Evolutionary conservation across 2,113 vertebrate species (phyloP), one percentile per base, ranked within the genome.

Genomic region (Halichoerus grypus): DNA sequence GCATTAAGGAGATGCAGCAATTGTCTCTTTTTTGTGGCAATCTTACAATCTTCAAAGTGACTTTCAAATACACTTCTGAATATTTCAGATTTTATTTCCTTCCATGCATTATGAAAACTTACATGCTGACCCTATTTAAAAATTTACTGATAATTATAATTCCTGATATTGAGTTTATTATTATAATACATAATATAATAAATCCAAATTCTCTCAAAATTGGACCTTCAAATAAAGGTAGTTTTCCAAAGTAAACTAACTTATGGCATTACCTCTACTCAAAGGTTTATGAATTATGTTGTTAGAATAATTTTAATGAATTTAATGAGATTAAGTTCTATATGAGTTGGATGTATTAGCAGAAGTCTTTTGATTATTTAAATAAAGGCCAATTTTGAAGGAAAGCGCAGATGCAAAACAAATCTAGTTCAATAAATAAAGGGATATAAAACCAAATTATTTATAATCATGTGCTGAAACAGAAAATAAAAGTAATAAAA

Each of bases 361-460:
- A 77, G 67, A 97, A 93, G 57, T 5, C 61, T 82, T 82, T 90
- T 89, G n/a, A 81, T 71, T 97, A 96, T 74, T 92, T 95, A 96
- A 67, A 61, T 74, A 85, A 89, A 90, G 11, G 14, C 22, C 11
- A 42, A 26, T 33, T 91, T 74, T 93, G 81, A 53, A 85, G 49
- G 39, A 82, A 90, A 91, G 31, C 28, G 72, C 12, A 88, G 24
- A 61, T 87, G 86, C 57, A 81, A 82, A 86, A 77, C 55, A 92
- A 95, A 91, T 85, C n/a, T 2, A 81, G 3, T 33, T 88, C 4
- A n/a, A 26, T 39, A 88, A 97, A 94, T 69, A 72, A 18, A 51
- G 6, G 1, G 2, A 28, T 53, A 69, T 89, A 10, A 95, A 71
- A 89, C 1, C 1, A 24, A 83, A 8, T 92, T 89, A 77, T 4